A percentile compares a stretch with the other conserved stretches of the same genome.
Evolutionary conservation across 2,797 vertebrate species (phyloP).

Genomic region (Pangasius krempfi): DNA sequence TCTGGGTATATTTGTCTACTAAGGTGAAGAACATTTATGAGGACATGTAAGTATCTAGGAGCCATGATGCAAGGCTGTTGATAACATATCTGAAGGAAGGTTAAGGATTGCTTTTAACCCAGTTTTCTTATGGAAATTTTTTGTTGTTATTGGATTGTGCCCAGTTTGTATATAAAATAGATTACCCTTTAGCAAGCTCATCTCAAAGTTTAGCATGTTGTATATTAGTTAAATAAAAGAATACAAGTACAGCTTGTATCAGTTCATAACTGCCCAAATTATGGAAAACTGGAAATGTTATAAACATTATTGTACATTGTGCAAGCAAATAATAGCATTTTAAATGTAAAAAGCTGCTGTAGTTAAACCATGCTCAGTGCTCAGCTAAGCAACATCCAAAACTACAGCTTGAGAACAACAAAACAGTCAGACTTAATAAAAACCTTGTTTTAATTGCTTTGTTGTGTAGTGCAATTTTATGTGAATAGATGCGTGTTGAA

Average conservation of each 20-base stretch:
- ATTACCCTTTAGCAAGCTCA: background rate
- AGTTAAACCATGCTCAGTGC: constrained; percentile 59
- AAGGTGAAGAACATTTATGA: background rate
- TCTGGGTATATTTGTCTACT: background rate
- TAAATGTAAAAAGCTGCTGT: constrained; percentile 57
- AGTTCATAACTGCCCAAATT: background rate
- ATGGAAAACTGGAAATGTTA: constrained; percentile 17
- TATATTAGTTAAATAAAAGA: background rate
- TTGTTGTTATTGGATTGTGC: background rate
- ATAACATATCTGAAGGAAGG: constrained; percentile 12
- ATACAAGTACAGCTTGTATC: background rate
- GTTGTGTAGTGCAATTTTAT: constrained; percentile 51
- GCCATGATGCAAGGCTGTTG: background rate
- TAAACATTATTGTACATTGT: constrained; percentile 29
- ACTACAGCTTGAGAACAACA: constrained; percentile 40
- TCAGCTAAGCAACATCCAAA: constrained; percentile 58
- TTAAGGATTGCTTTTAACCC: constrained; percentile 14
- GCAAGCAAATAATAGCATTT: constrained; percentile 48
- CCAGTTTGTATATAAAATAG: background rate
- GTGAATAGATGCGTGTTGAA: constrained; percentile 31
- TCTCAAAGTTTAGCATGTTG: background rate
- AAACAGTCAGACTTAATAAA: constrained; percentile 64
- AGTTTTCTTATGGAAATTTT: background rate
- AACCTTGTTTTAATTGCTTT: constrained; percentile 61
- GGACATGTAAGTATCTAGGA: background rate